A percentile compares a stretch with the other conserved stretches of the same genome.
These are phyloP conservation scores for Cephus runcator DNA, from an alignment of 2,888 invertebrate species.

Conservation along the genomic window DNA sequence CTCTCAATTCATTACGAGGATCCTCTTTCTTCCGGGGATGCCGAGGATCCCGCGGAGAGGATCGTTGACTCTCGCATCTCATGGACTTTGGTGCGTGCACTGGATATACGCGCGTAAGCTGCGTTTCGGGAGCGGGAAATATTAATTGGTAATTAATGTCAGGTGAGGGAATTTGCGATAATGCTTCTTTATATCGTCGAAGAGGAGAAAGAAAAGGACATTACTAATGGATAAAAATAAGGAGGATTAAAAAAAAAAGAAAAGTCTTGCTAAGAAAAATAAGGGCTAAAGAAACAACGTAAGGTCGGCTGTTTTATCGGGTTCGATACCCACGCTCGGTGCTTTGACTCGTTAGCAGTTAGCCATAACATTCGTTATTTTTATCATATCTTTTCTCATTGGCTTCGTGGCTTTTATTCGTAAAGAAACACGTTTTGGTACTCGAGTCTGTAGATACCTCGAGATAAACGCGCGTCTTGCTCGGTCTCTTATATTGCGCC, in stretches of 20 bases:
- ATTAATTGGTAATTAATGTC: constrained; percentile 56
- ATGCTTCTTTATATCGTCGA: constrained; percentile 21
- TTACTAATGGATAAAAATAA: neutral
- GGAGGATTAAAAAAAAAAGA: constrained; percentile 3
- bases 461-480: constrained; percentile 48
- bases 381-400: constrained; percentile 54
- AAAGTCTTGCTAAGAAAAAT: constrained; percentile 19
- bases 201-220: neutral
- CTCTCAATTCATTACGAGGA: neutral
- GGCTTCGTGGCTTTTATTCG: constrained; percentile 55
- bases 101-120: neutral
- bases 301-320: constrained; percentile 47
- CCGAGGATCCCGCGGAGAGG: neutral
- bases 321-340: constrained; percentile 50
- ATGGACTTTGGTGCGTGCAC: neutral
- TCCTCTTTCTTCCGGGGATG: neutral
- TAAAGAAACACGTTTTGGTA: constrained; percentile 61
- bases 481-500: constrained; percentile 41
- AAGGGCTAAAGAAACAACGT: constrained; percentile 34
- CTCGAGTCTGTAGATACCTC: constrained; percentile 57
- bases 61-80: neutral
- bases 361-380: constrained; percentile 63
- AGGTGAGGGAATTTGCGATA: constrained; percentile 50
- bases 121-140: constrained; percentile 25
- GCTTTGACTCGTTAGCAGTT: constrained; percentile 61